These are phyloP conservation scores for Nomada hirtipes DNA, from an alignment of 2,888 invertebrate species.

Conservation along the genomic window DNA sequence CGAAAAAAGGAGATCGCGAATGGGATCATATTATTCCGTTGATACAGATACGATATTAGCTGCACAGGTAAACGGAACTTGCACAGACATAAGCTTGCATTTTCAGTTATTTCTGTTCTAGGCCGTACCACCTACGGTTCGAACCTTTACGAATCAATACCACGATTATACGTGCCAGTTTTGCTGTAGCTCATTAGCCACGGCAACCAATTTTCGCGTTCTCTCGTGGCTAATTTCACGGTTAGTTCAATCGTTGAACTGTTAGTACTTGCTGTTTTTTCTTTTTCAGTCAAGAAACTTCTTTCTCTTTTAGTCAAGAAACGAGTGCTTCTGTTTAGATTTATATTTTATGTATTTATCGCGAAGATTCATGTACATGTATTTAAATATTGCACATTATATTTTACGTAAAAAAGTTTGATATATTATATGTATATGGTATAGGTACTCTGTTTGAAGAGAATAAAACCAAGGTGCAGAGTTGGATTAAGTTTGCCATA, in stretches of 20 bases:
- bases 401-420: too few relatives aligned
- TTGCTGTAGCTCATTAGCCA: conserved; percentile 42
- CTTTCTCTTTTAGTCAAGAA: too few relatives aligned
- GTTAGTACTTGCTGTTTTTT: background rate
- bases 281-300: background rate
- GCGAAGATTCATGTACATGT: too few relatives aligned
- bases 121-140: conserved; percentile 72
- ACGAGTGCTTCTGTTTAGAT: background rate
- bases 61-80: background rate
- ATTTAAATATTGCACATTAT: too few relatives aligned
- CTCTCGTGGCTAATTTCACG: conserved; percentile 33
- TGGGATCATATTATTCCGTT: conserved; percentile 34
- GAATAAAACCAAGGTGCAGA: too few relatives aligned
- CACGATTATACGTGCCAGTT: conserved; percentile 61
- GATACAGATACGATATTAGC: background rate
- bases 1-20: conserved; percentile 8
- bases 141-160: conserved; percentile 73
- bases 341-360: background rate
- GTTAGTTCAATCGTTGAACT: background rate
- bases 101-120: conserved; percentile 76
- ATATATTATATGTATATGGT: too few relatives aligned
- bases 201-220: conserved; percentile 34
- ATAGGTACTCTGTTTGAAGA: too few relatives aligned
- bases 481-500: too few relatives aligned
- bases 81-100: conserved; percentile 41